Evolutionary conservation across 2,113 vertebrate species (phyloP), one percentile per base, ranked within the genome.

Genomic region (Petrocephalus microphthalmus): DNA sequence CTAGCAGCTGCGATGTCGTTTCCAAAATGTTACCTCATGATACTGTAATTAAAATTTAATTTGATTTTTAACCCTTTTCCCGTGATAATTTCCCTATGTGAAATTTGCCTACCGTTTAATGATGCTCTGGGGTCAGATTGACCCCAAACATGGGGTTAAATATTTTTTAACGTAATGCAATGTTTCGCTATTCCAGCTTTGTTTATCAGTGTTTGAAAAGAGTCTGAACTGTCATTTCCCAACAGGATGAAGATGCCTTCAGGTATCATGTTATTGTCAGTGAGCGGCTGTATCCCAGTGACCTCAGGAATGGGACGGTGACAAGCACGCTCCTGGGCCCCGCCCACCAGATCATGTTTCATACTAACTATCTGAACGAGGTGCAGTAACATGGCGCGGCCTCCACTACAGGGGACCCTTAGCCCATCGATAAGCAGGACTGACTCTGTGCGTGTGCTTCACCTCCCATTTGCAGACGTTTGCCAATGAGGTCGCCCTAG

Each of bases 331-430:
- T 98, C 90, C 94, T 99, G 90, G 98, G 97, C 0, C 56, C 88
- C 0, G 96, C 96, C 19, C 95, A 97, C 91, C 97, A 98, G 94
- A 94, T 99, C 49, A 96, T 97, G 93, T 97, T 99, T 94, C 97
- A 95, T 88, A 13, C 96, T 49, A 93, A 96, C 89, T 90, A 92
- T 71, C 93, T 94, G 7, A 96, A 97, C 88, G 93, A 98, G 98
- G 98, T 99, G 93, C 51, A 33, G 25, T 52, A 20, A 13, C 52
- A 4, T 52, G 25, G 15, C 33, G 42, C 17, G 71, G 25, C 33
- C 71, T 78, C 71, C 4, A 42, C 15, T 17, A 19, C 71, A 78
- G 5, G 1, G 25, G 60, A 67, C 10, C 25, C n/a, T 67, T 78
- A 19, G 15, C 33, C 33, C 5, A 15, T 19, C 11, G 3, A 33